Percentiles rank a stretch among this genome's conserved stretches.
Evolutionary conservation across 2,888 invertebrate genomes (phyloP).

Genomic region (Erannis defoliaria): DNA sequence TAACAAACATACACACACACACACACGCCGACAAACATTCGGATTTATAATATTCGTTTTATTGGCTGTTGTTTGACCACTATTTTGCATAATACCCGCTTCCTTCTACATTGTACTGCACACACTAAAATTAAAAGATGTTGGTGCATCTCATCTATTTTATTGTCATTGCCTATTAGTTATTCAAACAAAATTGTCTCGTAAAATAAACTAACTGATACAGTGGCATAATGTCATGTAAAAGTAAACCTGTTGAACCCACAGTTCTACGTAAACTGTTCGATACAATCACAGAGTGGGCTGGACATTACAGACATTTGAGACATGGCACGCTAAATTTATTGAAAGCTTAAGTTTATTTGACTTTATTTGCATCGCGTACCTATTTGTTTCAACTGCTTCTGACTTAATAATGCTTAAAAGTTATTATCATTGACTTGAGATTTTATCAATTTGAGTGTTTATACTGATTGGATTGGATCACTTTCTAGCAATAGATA

Average conservation of each 20-base stretch:
- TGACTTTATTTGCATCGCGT: slow-evolving; percentile 5
- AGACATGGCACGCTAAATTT: slow-evolving; percentile 13
- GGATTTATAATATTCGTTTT: too few relatives aligned
- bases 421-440: slow-evolving; percentile 15
- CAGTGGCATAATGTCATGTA: slow-evolving; percentile 1
- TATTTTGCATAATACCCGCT: too few relatives aligned
- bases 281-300: slow-evolving; percentile 49
- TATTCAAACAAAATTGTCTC: background rate
- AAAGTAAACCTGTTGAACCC: slow-evolving; percentile 6
- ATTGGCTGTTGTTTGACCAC: too few relatives aligned
- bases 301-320: slow-evolving; percentile 11
- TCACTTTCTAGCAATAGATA: background rate
- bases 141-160: background rate
- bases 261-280: slow-evolving; percentile 19
- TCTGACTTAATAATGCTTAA: slow-evolving; percentile 5
- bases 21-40: too few relatives aligned
- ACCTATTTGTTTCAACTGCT: slow-evolving; percentile 16
- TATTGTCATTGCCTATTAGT: background rate
- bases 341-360: slow-evolving; percentile 20
- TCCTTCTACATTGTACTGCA: too few relatives aligned
- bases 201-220: background rate
- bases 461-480: background rate
- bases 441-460: background rate
- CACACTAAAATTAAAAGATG: too few relatives aligned
- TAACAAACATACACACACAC: too few relatives aligned